phyloP scores from a whole-genome alignment of 2,888 invertebrate genomes.

The Xanthorhoe spadicearia region DNA sequence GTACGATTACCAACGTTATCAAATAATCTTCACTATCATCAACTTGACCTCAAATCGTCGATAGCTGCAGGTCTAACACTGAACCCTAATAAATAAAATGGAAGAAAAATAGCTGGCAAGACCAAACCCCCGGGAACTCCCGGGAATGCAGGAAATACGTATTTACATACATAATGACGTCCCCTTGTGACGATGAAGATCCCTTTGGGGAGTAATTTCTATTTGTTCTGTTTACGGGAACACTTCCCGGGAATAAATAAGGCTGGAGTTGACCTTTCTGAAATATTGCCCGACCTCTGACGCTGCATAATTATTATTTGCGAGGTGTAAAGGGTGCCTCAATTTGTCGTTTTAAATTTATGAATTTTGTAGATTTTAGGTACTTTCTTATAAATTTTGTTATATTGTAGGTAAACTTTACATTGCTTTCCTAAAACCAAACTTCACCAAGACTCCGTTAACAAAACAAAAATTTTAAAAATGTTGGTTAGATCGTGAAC shows the following conservation, averaged over 20 bases:
- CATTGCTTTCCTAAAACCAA: neutral
- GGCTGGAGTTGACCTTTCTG: slow-evolving; percentile 39
- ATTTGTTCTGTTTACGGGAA: slow-evolving; percentile 45
- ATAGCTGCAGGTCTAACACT: slow-evolving; percentile 39
- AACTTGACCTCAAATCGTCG: slow-evolving; percentile 24
- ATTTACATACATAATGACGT: slow-evolving; percentile 62
- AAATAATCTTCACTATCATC: slow-evolving; percentile 3
- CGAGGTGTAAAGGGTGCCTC: slow-evolving; percentile 8
- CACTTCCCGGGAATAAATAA: slow-evolving; percentile 40
- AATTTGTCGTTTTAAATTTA: neutral
- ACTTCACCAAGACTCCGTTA: neutral
- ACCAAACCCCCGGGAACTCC: slow-evolving; percentile 54
- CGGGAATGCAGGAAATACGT: slow-evolving; percentile 55
- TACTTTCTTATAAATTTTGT: too few relatives aligned
- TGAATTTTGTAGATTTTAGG: neutral
- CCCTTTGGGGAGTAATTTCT: slow-evolving; percentile 44
- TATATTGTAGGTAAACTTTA: too few relatives aligned
- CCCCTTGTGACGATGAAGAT: slow-evolving; percentile 49
- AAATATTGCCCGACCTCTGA: slow-evolving; percentile 30
- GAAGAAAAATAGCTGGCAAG: slow-evolving; percentile 59
- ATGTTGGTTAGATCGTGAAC: neutral
- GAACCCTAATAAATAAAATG: slow-evolving; percentile 65
- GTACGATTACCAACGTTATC: neutral
- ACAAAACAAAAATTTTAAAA: neutral
- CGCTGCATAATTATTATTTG: slow-evolving; percentile 31